Base-by-base conservation (phyloP, 2,113 vertebrate genomes). In the Hippocampus mohnikei region DNA sequence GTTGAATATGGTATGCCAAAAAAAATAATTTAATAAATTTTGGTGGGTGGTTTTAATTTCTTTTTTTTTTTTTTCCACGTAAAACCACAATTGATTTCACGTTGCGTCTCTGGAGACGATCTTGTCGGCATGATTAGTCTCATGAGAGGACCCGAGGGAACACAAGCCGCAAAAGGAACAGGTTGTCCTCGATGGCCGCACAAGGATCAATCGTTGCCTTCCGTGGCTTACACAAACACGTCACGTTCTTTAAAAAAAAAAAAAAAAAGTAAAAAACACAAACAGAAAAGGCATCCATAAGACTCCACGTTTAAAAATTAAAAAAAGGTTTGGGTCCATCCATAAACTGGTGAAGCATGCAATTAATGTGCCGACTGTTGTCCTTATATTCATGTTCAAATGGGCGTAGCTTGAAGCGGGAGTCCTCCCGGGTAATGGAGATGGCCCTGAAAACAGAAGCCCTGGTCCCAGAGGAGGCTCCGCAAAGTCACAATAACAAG, bases 401-500 rank as follows among this genome's bases (percentile, higher is more conserved):
- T 71, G 75, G 82, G 80, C 72, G 79, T 77, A 40, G 74, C 80
- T 65, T 77, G 64, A 63, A 67, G 37, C 53, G 27, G 3, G n/a
- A 73, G 59, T 83, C 81, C 70, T 60, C 85, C 55, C 69, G 83
- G 82, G 83, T 77, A 73, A 76, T 52, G 82, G 81, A 76, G 68
- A 75, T 67, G 73, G 82, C 75, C 81, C 72, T 33, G 18, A 44
- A 55, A 65, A 50, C 66, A n/a, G 40, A 50, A 76, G 65, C 66
- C 64, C 62, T 11, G 37, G 52, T 80, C 89, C 77, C 85, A 50
- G 65, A 73, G 82, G 85, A 75, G 50, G 61, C 59, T 65, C 70
- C 67, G 1, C 72, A 61, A 78, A 81, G 74, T 70, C 64, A 72
- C 82, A 87, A 85, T 87, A 90, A 90, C 85, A 89, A 23, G 74